Base-by-base conservation (phyloP, 2,113 vertebrate species). In the Cinclus cinclus region DNA sequence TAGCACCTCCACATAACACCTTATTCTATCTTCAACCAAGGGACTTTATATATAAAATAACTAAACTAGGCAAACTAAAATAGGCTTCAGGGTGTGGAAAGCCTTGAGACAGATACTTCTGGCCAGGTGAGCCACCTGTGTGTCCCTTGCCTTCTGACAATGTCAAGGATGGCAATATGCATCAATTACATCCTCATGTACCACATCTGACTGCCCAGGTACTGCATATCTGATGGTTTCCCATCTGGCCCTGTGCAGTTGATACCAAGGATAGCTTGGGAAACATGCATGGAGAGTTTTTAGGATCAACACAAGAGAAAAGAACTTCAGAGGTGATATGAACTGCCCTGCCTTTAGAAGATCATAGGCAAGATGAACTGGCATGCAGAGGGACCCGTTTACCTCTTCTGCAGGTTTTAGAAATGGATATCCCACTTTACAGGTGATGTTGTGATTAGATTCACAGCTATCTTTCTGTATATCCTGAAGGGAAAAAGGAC, bases 381-480 rank as follows among this genome's bases (percentile, higher is more conserved):
- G 85, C 56, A 56, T 16, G 27, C 37, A 58, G 33, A 15, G 22
- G 27, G 19, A 71, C n/a, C 16, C 22, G 94, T 96, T 97, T 97
- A 99, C 99, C 98, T 96, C 96, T 49, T 96, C 96, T 50, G 95
- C 96, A 81, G 85, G 93, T 94, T 97, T 98, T 87, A 99, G 97
- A 96, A 99, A 99, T 13, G 99, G 99, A 89, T 99, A 99, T 83
- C 99, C 99, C 46, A 99, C 98, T 82, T 98, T 98, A 91, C 99
- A 99, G 44, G 98, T 98, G 93, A 99, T 95, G 83, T 97, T 99
- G 21, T 95, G 98, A 70, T 98, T 98, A 30, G 98, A 97, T 78
- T 98, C 97, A 97, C 98, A 99, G 4, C 97, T 98, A n/a, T 97
- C 98, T 94, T 98, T 99, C 39, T 98, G 98, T 90, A 98, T 98